Conservation (phyloP, 2,797 vertebrate species). For the Peromyscus nudipes region DNA sequence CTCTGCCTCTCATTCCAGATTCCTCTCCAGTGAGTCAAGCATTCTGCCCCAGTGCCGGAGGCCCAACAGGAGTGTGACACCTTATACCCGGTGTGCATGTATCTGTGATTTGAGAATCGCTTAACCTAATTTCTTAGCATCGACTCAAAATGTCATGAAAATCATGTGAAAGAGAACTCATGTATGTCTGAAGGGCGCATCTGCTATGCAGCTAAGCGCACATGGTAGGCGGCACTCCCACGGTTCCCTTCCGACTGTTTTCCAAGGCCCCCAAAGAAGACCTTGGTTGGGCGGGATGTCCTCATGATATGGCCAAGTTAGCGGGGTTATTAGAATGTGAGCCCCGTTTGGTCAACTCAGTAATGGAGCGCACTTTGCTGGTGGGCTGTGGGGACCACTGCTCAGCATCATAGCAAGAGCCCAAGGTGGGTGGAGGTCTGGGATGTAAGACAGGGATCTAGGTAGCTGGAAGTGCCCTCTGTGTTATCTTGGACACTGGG, state of each 20-base stretch:
- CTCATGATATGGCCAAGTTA: rapidly evolving
- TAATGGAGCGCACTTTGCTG: neutral
- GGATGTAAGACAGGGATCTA: neutral
- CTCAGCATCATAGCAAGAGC: neutral
- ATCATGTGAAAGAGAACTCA: neutral
- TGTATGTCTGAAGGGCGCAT: neutral
- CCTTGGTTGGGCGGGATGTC: neutral
- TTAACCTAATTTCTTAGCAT: slow-evolving; percentile 63
- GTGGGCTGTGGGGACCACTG: neutral
- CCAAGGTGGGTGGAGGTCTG: neutral
- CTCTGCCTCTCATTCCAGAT: neutral
- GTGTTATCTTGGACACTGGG: neutral
- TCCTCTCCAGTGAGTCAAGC: neutral
- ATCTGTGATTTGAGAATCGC: slow-evolving; percentile 40
- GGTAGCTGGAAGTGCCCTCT: neutral
- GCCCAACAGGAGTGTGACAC: neutral
- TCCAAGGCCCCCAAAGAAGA: neutral
- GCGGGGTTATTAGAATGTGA: neutral
- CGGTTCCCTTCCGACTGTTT: neutral
- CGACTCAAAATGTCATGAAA: neutral
- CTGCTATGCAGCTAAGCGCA: neutral
- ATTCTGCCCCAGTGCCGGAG: neutral
- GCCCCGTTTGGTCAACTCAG: neutral
- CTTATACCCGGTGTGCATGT: neutral
- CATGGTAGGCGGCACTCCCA: rapidly evolving